Evolutionary conservation across 37 sponge, comb jelly and placozoan species (phyloP), one percentile per base, ranked within the genome.

Genomic region (Tethya wilhelma): DNA sequence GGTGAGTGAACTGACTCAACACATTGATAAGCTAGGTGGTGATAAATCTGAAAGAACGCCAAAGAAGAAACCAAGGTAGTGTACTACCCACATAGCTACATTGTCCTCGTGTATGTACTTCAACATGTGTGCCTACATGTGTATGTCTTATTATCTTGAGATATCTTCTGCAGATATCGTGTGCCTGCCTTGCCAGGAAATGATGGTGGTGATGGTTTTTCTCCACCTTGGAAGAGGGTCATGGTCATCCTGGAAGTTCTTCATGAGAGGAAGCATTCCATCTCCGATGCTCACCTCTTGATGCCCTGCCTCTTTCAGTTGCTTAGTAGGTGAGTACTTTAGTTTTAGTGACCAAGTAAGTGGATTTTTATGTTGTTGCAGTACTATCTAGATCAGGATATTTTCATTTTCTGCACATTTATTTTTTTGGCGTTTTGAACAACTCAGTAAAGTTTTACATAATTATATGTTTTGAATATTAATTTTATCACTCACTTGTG

Each of bases 201-300:
- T 53, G 37, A 11, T 53, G 37, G 11, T 22, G 66, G 37, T 39
- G 79, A 36, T 41, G 82, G 44, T 19, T 34, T 59, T 26, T 40
- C 74, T 43, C 60, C 22, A 23, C 39, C 74, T 26, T 91, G 90
- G 93, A 77, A 36, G 64, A 46, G 90, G 37, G 57, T 86, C 19
- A 79, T 77, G 11, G 37, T 55, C n/a, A n/a, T 89, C 28, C 81
- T 92, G 44, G 90, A 92, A 73, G 22, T 84, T 38, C 11, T 92
- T 37, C 85, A 84, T 55, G 34, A 84, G n/a, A 28, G 31, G 20
- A 57, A 75, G 49, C 53, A 56, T 22, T 14, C 36, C 31, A 19
- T 83, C 12, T 29, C 64, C n/a, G 82, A 79, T 49, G 11, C 56
- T 31, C 88, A 91, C 58, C 63, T 65, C 26, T 71, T 91, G 32